Evolutionary conservation across 1,140 invertebrate genomes (phyloP), one percentile per base, ranked within the genome.

Genomic region (Brachionus plicatilis): DNA sequence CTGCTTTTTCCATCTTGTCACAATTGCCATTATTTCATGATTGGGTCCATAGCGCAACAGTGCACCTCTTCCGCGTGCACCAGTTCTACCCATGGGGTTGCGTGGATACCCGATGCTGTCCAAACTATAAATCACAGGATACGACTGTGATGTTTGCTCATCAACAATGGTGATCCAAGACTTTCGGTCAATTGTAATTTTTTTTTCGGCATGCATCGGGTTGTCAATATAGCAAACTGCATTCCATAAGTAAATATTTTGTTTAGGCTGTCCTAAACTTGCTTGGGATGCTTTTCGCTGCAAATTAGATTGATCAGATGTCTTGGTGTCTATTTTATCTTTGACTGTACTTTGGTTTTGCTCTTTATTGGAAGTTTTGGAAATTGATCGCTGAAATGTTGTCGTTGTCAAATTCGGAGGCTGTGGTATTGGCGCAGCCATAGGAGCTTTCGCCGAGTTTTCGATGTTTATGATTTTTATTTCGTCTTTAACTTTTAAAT

Each of bases 21-120:
- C 87, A 12, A 90, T 87, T 1, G 89, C 86, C 29, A 88, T 86
- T 33, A 90, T 88, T 43, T 87, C 86, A 86, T 91, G 90, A 86
- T 91, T 91, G n/a, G 90, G 90, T 45, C 90, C 90, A 88, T 90
- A 91, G 4, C 89, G 86, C 85, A 87, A 88, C 66, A 91, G 84
- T 14, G 85, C 85, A 8, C 90, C 90, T 85, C 88, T 87, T 3
- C 90, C 90, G 79, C 89, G 83, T 1, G 91, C 80, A 12, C 90
- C 90, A 37, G 90, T 91, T 83, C 90, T 85, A 53, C 90, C 90
- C 86, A 88, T 88, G 9, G 90, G 90, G 86, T 91, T 91, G 20
- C 82, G 33, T 0, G 65, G 60, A 50, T 27, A 68, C 20, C 60
- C 60, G 9, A 83, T 27, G 47, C 47, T 72, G 17, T 83, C 82